Percentiles rank a stretch among this genome's conserved stretches.
Evolutionary conservation across 2,113 vertebrate species (phyloP).

Genomic region (Neolamprologus devosi): DNA sequence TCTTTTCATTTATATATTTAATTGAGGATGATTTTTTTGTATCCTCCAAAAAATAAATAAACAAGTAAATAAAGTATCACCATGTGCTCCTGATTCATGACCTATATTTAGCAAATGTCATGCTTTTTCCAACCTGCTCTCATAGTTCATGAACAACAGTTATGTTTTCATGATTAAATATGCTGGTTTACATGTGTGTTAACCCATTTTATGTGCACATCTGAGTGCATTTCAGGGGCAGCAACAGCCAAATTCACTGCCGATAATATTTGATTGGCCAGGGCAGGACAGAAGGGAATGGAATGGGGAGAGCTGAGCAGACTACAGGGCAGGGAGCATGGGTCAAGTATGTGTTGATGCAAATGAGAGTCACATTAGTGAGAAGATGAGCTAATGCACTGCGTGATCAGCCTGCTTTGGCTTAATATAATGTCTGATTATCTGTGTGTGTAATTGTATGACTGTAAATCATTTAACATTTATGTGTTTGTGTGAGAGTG

Average conservation of each 20-base stretch:
- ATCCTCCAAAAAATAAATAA: not conserved
- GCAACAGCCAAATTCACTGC: conserved; percentile 66
- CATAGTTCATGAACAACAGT: conserved; percentile 11
- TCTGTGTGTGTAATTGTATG: conserved; percentile 5
- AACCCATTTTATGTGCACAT: not conserved
- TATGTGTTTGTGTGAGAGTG: not conserved
- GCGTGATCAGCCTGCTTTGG: conserved; percentile 8
- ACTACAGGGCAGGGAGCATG: not conserved
- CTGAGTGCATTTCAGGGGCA: conserved; percentile 46
- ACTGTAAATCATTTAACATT: conserved; percentile 37
- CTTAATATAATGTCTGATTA: conserved; percentile 41
- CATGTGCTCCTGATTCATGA: not conserved
- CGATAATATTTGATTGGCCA: conserved; percentile 64
- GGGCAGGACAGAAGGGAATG: conserved; percentile 40
- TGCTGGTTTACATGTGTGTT: not conserved
- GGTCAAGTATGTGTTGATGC: conserved; percentile 76
- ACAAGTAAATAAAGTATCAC: not conserved
- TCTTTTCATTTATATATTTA: not conserved
- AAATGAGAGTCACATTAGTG: conserved; percentile 72
- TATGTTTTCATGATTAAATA: conserved; percentile 67
- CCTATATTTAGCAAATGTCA: not conserved
- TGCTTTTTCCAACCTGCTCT: not conserved
- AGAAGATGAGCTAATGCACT: conserved; percentile 31
- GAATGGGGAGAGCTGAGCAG: conserved; percentile 17
- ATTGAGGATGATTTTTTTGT: not conserved